phyloP scores from a whole-genome alignment of 2,888 invertebrate species.

The Rambutsinella grinnellia region DNA sequence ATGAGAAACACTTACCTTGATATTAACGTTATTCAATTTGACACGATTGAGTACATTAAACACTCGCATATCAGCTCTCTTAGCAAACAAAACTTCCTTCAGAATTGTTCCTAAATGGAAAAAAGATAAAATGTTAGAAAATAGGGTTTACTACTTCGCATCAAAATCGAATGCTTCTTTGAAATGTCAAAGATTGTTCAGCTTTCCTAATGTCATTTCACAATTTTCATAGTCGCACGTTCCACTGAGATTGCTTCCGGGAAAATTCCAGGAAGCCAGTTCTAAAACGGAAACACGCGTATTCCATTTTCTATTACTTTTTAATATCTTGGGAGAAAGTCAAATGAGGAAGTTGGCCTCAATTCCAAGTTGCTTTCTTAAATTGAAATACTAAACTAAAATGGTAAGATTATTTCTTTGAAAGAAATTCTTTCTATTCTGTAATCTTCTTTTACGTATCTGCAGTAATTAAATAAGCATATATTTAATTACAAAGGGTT shows the following conservation, averaged over 20 bases:
- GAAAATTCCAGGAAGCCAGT: neutral
- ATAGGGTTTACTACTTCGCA: neutral
- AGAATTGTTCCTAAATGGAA: slow-evolving; percentile 79
- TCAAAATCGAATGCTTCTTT: neutral
- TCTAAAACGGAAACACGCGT: neutral
- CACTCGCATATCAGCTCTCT: slow-evolving; percentile 93
- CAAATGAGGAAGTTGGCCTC: slow-evolving; percentile 6
- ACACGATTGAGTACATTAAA: slow-evolving; percentile 94
- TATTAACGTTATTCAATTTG: slow-evolving; percentile 98
- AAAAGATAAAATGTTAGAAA: slow-evolving; percentile 13
- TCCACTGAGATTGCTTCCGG: neutral
- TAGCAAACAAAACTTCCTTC: slow-evolving; percentile 89
- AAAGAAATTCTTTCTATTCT: neutral
- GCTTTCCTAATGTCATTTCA: no score
- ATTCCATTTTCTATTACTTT: slow-evolving; percentile 1
- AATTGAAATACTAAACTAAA: slow-evolving; percentile 1
- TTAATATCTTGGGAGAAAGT: neutral
- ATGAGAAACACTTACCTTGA: slow-evolving; percentile 83
- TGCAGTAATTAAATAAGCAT: neutral
- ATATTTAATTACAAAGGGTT: neutral
- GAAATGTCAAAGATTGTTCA: neutral
- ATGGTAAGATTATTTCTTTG: neutral
- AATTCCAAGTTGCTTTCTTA: neutral
- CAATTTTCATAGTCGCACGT: no score
- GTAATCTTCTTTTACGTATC: neutral